Evolutionary conservation across 2,888 invertebrate genomes (phyloP), one percentile per base, ranked within the genome.

Genomic region (Prenolepis imparis): DNA sequence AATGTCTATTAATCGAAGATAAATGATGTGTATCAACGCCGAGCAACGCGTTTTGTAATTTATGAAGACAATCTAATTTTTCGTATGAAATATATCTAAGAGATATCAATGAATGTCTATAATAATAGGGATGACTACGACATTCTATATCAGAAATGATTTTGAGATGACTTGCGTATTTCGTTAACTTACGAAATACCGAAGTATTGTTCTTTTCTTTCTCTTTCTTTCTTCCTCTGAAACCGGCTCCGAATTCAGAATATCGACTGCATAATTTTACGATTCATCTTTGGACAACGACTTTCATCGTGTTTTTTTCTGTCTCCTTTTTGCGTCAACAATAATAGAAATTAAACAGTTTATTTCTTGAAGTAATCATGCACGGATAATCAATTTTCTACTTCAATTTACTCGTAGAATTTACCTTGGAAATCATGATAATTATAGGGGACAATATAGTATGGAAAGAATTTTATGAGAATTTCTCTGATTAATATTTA

Each of bases 221-320:
- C 36, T 44, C 44, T 41, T 0, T 41, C 41, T 41, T 12, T 15
- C 15, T 15, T 2, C 3, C 3, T 73, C 41, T 73, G 28, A 59
- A 41, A 73, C 28, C 24, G 41, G 28, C 59, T 57, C 11, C 11
- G 72, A 41, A 15, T 41, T 24, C 39, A 15, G 28, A n/a, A 73
- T 41, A 41, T 57, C 57, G 18, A 24, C 28, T 24, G 39, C n/a
- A 41, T 39, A 24, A 24, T 72, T 72, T 72, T 57, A 41, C 59
- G 12, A 24, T 5, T 59, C 28, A 73, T 41, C 72, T 73, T n/a
- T 8, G 12, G 28, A 59, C 28, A 59, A 59, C 4, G 24, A 24
- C 24, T 72, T 24, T 24, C 72, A 18, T 55, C 24, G 1, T 28
- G 39, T 24, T 57, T 59, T n/a, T 8, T 3, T 18, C 59, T 21